Conservation (phyloP, 2,797 vertebrate species). For the Onychomys arenicola region DNA sequence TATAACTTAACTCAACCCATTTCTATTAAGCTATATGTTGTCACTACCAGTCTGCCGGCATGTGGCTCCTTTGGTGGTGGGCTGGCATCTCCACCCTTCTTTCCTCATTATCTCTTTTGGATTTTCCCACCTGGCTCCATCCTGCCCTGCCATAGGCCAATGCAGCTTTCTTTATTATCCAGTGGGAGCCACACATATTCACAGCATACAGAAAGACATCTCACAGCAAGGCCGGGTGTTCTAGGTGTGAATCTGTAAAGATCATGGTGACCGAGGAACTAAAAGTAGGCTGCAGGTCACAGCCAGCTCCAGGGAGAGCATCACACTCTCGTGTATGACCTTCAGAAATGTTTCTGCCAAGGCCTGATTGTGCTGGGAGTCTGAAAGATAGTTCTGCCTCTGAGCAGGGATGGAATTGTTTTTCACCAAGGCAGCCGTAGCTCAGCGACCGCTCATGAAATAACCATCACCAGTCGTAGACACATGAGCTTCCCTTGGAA, state of each 20-base stretch:
- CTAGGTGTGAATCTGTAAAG: not conserved
- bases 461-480: not conserved
- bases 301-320: not conserved
- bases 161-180: no score
- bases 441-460: constrained; percentile 2
- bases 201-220: no score
- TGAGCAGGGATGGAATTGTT: constrained; percentile 38
- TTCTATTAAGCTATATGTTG: no score
- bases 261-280: not conserved
- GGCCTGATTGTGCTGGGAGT: not conserved
- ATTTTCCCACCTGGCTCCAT: no score
- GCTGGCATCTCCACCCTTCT: no score
- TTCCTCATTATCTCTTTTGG: no score
- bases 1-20: no score
- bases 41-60: no score
- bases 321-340: not conserved
- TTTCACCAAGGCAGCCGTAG: not conserved
- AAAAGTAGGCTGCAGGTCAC: not conserved
- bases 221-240: not conserved
- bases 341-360: not conserved
- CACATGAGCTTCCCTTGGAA: not conserved
- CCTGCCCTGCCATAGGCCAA: no score
- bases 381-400: constrained; percentile 19
- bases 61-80: no score
- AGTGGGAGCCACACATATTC: no score